Percentiles rank a stretch among this genome's conserved stretches.
Evolutionary conservation across 2,797 vertebrate genomes (phyloP).

Genomic region (Nannoperca australis): DNA sequence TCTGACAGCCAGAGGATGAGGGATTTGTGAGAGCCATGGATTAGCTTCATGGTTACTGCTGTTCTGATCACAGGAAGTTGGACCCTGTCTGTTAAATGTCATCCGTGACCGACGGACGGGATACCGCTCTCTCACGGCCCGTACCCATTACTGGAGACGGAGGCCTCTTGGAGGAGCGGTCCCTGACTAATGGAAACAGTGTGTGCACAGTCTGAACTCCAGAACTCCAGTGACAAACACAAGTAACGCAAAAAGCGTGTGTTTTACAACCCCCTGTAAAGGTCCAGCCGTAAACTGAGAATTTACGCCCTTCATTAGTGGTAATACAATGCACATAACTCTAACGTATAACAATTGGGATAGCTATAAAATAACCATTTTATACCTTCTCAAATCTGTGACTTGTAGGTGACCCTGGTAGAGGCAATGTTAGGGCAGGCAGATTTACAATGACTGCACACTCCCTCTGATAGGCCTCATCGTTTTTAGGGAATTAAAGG

Average conservation of each 20-base stretch:
- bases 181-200: conserved; percentile 87
- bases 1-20: conserved; percentile 59
- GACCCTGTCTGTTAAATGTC: conserved; percentile 83
- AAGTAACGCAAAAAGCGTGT: conserved; percentile 87
- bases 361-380: conserved; percentile 88
- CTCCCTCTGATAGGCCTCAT: conserved; percentile 81
- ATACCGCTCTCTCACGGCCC: conserved; percentile 76
- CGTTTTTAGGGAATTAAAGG: conserved; percentile 86
- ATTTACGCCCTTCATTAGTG: conserved; percentile 90
- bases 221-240: conserved; percentile 83
- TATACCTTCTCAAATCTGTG: conserved; percentile 87
- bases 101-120: conserved; percentile 74
- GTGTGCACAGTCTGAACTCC: conserved; percentile 84
- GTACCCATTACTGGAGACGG: conserved; percentile 73
- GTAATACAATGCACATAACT: conserved; percentile 91
- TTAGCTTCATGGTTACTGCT: conserved; percentile 70
- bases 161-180: conserved; percentile 75
- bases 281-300: conserved; percentile 86
- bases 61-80: conserved; percentile 79
- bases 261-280: conserved; percentile 88
- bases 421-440: conserved; percentile 77
- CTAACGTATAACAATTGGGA: conserved; percentile 89
- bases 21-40: conserved; percentile 68
- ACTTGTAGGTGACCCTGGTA: conserved; percentile 86
- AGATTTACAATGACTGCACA: conserved; percentile 83